Evolutionary conservation across 2,797 vertebrate genomes (phyloP).

Genomic region (Enoplosus armatus): DNA sequence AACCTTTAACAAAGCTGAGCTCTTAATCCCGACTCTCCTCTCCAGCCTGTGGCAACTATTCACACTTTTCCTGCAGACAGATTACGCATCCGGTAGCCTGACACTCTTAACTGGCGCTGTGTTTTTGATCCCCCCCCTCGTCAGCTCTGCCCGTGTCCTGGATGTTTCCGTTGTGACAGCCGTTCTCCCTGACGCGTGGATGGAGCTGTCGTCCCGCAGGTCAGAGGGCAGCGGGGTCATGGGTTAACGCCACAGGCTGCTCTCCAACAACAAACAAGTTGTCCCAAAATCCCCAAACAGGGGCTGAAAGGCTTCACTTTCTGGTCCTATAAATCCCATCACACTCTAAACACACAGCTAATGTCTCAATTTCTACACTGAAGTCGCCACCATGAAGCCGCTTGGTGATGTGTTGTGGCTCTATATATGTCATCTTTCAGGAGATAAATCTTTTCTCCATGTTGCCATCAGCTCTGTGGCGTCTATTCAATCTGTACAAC

Average conservation of each 20-base stretch:
- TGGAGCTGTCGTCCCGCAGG: constrained; percentile 68
- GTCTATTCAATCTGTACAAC: constrained; percentile 22
- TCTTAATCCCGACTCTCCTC: constrained; percentile 45
- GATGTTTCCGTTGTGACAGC: constrained; percentile 73
- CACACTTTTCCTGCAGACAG: constrained; percentile 62
- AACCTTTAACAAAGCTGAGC: constrained; percentile 16
- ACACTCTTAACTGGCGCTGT: constrained; percentile 31
- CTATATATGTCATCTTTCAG: constrained; percentile 8
- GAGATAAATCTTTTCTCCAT: constrained; percentile 13
- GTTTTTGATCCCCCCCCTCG: constrained; percentile 65
- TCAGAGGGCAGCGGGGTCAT: constrained; percentile 75
- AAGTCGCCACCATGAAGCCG: constrained; percentile 1
- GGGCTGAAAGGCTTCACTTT: constrained; percentile 47
- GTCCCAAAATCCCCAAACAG: constrained; percentile 56
- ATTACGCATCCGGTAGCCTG: constrained; percentile 57
- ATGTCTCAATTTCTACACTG: constrained; percentile 32
- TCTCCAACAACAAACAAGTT: constrained; percentile 78
- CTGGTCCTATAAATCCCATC: constrained; percentile 56
- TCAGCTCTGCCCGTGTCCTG: constrained; percentile 33
- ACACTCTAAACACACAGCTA: constrained; percentile 42
- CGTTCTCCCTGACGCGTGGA: constrained; percentile 80
- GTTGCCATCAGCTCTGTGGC: neutral
- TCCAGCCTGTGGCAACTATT: constrained; percentile 40
- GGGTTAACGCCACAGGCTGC: constrained; percentile 80
- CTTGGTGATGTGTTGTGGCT: neutral